Percentiles rank a stretch among this genome's conserved stretches.
Evolutionary conservation across 2,888 invertebrate genomes (phyloP).

Genomic region (Oligia strigilis): DNA sequence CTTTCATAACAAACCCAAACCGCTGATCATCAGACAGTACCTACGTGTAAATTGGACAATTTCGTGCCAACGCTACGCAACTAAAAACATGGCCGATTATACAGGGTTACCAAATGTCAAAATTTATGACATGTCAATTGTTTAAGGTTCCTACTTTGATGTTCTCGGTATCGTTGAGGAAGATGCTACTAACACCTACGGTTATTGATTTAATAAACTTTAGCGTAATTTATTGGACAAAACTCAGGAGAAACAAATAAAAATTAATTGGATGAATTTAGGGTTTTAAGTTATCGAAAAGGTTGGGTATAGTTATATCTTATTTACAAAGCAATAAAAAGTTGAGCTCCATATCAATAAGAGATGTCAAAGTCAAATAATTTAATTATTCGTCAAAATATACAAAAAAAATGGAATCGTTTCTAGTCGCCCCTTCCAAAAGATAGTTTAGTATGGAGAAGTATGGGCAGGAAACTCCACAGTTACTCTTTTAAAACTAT

Average conservation of each 20-base stretch:
- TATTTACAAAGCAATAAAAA: not conserved
- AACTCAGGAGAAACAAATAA: not conserved
- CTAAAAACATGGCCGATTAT: constrained; percentile 18
- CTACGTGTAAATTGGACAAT: constrained; percentile 65
- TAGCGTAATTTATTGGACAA: not conserved
- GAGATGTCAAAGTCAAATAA: not conserved
- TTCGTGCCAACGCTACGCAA: constrained; percentile 48
- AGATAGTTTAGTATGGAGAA: too few relatives aligned
- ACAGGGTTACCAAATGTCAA: constrained; percentile 55
- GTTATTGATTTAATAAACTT: not conserved
- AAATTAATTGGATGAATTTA: not conserved
- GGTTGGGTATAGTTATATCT: not conserved
- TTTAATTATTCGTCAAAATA: too few relatives aligned
- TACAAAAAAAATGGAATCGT: too few relatives aligned
- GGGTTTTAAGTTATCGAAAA: not conserved
- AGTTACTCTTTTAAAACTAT: too few relatives aligned
- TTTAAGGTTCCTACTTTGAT: constrained; percentile 2
- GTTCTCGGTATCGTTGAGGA: constrained; percentile 8
- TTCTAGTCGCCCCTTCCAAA: too few relatives aligned
- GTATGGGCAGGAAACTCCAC: too few relatives aligned
- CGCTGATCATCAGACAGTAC: constrained; percentile 37
- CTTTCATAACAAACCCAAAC: constrained; percentile 57
- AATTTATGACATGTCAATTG: constrained; percentile 16
- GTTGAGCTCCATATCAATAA: not conserved
- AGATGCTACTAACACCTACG: not conserved